Evolutionary conservation across 2,113 vertebrate species (phyloP), one percentile per base, ranked within the genome.

Genomic region (Dolichallabes microphthalmus): DNA sequence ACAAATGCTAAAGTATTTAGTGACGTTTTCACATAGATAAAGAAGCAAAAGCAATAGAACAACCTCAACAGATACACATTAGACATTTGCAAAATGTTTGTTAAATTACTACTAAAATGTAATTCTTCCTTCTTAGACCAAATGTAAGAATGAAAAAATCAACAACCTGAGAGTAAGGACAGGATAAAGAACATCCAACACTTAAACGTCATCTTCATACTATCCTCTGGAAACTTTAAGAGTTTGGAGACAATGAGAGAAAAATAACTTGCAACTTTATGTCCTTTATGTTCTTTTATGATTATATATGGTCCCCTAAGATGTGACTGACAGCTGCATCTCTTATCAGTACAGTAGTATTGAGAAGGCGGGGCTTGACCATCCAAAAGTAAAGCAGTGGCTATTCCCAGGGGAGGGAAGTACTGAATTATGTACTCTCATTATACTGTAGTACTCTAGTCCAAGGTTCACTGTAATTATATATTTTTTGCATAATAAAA

Each of bases 131-230:
- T n/a, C n/a, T n/a, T n/a, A n/a, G n/a, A n/a, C n/a, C n/a, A n/a
- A 53, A 55, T 2, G 9, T 20, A 35, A 39, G 20, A 85, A 57
- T n/a, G 4, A 45, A 55, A 85, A 73, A 15, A 30, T 14, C 19
- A 78, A 45, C 32, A 80, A 86, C 84, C 84, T 86, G 84, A 58
- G 19, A 86, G 57, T 13, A 86, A 85, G 69, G 10, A 79, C 20
- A 85, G 22, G 8, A 79, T 8, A 22, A 27, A 15, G 17, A 63
- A n/a, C 61, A 53, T 74, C 55, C 78, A 52, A 69, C 27, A 52
- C 1, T 25, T 17, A 32, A 53, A 78, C 66, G 53, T 81, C 66
- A 74, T 81, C 55, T 60, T 81, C 5, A 66, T 50, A 39, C 15
- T 10, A n/a, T 35, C 15, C 39, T n/a, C 45, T 63, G 20, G 63